These are phyloP conservation scores for Stegostoma tigrinum DNA, from an alignment of 2,113 vertebrate species.

Conservation along the genomic window DNA sequence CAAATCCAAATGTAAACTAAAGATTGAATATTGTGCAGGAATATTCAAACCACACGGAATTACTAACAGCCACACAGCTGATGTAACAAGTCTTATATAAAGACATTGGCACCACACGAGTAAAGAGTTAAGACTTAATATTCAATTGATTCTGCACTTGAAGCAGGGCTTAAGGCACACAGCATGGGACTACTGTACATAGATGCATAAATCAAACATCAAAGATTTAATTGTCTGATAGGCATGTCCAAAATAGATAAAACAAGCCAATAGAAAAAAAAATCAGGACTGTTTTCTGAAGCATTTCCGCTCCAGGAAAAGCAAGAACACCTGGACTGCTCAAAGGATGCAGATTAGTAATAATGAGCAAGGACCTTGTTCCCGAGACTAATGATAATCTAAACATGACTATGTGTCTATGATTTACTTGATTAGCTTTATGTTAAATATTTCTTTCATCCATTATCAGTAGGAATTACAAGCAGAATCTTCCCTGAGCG, in stretches of 20 bases:
- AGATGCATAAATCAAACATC: slow-evolving; percentile 1
- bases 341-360: neutral
- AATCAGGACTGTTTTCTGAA: neutral
- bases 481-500: too few relatives aligned
- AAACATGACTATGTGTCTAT: neutral
- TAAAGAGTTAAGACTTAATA: neutral
- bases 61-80: neutral
- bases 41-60: neutral
- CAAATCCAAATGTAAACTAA: neutral
- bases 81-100: neutral
- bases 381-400: neutral
- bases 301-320: neutral
- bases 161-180: neutral
- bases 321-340: neutral
- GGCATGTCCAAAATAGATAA: neutral
- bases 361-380: neutral
- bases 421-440: neutral
- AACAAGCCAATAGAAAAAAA: neutral
- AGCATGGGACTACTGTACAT: neutral
- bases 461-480: too few relatives aligned
- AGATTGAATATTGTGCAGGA: neutral
- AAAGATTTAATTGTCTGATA: neutral
- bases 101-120: neutral
- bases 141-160: neutral
- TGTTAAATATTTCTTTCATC: too few relatives aligned